Evolutionary conservation across 2,797 vertebrate species (phyloP).

Genomic region (Megaceryle alcyon): DNA sequence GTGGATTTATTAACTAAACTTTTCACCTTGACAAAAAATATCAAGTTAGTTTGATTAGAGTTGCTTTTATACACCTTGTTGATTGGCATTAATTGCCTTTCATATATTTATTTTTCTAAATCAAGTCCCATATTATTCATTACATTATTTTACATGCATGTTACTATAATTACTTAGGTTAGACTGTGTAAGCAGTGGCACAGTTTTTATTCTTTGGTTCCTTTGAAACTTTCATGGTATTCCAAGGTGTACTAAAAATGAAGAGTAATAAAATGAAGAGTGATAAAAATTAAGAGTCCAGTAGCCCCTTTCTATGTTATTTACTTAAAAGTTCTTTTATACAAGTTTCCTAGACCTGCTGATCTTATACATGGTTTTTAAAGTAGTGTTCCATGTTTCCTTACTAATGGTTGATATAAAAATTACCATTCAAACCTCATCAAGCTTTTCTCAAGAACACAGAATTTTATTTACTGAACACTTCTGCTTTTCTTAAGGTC

Average conservation of each 20-base stretch:
- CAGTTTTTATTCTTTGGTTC: neutral
- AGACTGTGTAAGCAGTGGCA: neutral
- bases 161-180: neutral
- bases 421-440: neutral
- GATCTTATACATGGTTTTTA: neutral
- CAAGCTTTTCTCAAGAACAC: neutral
- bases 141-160: neutral
- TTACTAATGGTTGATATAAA: conserved; percentile 1
- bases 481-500: neutral
- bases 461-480: neutral
- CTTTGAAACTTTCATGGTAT: neutral
- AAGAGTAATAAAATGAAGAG: neutral
- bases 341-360: neutral
- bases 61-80: neutral
- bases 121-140: neutral
- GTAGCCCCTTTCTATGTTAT: neutral
- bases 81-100: neutral
- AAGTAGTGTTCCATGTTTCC: neutral
- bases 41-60: neutral
- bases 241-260: neutral
- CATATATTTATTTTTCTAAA: neutral
- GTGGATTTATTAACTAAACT: neutral
- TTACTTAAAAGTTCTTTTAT: neutral
- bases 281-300: neutral
- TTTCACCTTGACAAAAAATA: neutral